phyloP scores from a whole-genome alignment of 2,888 invertebrate species.

The Palloptera scutellata region DNA sequence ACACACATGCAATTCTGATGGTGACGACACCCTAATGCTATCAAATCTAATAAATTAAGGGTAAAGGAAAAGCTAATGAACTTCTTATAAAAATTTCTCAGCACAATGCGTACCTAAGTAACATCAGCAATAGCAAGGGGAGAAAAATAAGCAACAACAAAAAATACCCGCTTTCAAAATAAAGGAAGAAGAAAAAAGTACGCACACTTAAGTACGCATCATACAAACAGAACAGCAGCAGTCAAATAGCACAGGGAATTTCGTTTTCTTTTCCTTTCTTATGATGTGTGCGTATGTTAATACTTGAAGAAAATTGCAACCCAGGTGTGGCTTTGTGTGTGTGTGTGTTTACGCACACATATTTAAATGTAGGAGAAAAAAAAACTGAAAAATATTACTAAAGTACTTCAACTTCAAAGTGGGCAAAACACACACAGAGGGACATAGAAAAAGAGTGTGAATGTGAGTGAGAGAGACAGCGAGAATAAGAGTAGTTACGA shows the following conservation, averaged over 20 bases:
- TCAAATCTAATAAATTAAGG: constrained; percentile 44
- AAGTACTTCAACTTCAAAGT: constrained; percentile 1
- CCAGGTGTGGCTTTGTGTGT: background rate
- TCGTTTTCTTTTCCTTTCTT: too few relatives aligned
- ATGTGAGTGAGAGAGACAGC: background rate
- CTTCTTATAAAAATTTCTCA: constrained; percentile 36
- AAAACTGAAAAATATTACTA: background rate
- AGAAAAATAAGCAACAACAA: background rate
- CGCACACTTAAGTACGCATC: background rate
- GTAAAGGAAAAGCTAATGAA: constrained; percentile 49
- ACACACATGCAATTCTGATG: too few relatives aligned
- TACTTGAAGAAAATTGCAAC: background rate
- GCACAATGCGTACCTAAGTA: background rate
- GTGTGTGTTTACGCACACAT: background rate
- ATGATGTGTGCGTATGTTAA: too few relatives aligned
- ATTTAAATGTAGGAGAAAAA: background rate
- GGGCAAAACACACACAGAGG: too few relatives aligned
- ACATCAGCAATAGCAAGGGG: background rate
- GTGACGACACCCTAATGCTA: too few relatives aligned
- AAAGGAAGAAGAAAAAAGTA: background rate
- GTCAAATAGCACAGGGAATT: background rate
- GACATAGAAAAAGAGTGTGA: background rate
- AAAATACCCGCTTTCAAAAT: background rate
- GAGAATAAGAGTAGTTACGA: background rate
- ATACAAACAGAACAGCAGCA: background rate